phyloP scores from a whole-genome alignment of 2,888 invertebrate genomes.

The Dasypogon diadema region DNA sequence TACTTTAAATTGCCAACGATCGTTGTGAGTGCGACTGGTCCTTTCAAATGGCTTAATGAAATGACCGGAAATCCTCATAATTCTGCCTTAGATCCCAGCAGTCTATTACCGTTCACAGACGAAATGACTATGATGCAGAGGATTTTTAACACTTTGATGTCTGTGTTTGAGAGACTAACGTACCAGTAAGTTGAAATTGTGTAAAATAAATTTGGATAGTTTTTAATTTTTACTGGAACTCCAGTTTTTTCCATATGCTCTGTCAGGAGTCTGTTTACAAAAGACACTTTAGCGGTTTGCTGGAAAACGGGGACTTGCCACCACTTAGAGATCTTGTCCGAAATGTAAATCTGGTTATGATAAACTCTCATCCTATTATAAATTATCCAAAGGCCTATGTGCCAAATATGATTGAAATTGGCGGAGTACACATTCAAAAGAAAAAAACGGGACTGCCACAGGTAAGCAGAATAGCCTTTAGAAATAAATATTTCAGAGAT shows the following conservation, averaged over 20 bases:
- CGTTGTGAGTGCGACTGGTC: slow-evolving; percentile 68
- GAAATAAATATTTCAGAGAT: too few species aligned
- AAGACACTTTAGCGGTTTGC: slow-evolving; percentile 64
- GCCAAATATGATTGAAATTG: slow-evolving; percentile 66
- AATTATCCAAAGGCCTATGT: slow-evolving; percentile 66
- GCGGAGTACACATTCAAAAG: slow-evolving; percentile 62
- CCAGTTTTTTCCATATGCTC: slow-evolving; percentile 67
- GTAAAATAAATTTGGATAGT: neutral
- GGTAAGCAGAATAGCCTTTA: neutral
- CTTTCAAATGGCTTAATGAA: slow-evolving; percentile 69
- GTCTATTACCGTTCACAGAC: slow-evolving; percentile 66
- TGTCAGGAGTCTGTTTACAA: slow-evolving; percentile 66
- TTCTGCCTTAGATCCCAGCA: slow-evolving; percentile 69
- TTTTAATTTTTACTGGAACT: neutral
- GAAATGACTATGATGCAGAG: slow-evolving; percentile 69
- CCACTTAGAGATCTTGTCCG: slow-evolving; percentile 65
- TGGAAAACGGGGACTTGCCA: slow-evolving; percentile 61
- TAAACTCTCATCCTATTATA: slow-evolving; percentile 66
- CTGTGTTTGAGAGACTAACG: slow-evolving; percentile 65
- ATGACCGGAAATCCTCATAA: slow-evolving; percentile 70
- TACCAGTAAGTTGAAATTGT: slow-evolving; percentile 62
- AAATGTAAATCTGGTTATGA: slow-evolving; percentile 65
- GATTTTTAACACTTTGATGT: slow-evolving; percentile 67
- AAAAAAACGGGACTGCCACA: neutral
- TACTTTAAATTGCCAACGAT: slow-evolving; percentile 66